Evolutionary conservation across 2,113 vertebrate species (phyloP).

Genomic region (Epinephelus moara): DNA sequence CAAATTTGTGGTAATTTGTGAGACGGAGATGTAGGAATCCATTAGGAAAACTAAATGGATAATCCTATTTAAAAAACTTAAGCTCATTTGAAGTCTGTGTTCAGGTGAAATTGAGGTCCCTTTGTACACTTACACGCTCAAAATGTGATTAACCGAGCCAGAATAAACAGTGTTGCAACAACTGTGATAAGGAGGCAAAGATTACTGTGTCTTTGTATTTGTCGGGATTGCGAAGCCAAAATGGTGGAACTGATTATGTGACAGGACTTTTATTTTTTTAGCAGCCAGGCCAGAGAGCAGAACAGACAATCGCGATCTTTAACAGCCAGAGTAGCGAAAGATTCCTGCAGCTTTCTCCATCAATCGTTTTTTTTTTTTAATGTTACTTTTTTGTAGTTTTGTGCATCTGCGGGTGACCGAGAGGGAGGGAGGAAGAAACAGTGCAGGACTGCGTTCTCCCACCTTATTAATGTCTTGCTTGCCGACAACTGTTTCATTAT

Average conservation of each 20-base stretch:
- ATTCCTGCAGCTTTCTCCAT: constrained; percentile 7
- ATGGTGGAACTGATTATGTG: constrained; percentile 27
- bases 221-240: background rate
- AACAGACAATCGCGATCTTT: constrained; percentile 11
- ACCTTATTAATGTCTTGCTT: constrained; percentile 31
- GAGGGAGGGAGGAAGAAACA: background rate
- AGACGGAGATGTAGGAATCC: constrained; percentile 25
- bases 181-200: constrained; percentile 21
- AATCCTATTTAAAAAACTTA: constrained; percentile 36
- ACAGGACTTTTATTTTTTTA: constrained; percentile 19
- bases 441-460: constrained; percentile 1
- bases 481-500: constrained; percentile 1
- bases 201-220: constrained; percentile 16
- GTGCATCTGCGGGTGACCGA: constrained; percentile 6
- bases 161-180: constrained; percentile 9
- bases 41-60: constrained; percentile 47
- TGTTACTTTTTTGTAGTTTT: constrained; percentile 1
- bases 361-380: background rate
- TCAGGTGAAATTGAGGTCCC: constrained; percentile 26
- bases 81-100: constrained; percentile 37
- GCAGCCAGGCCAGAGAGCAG: constrained; percentile 13
- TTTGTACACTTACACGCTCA: constrained; percentile 21
- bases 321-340: constrained; percentile 21
- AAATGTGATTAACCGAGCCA: constrained; percentile 30
- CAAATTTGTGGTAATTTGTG: constrained; percentile 22